Conservation (phyloP, 2,113 vertebrate genomes). For the Microcebus ravelobensis region DNA sequence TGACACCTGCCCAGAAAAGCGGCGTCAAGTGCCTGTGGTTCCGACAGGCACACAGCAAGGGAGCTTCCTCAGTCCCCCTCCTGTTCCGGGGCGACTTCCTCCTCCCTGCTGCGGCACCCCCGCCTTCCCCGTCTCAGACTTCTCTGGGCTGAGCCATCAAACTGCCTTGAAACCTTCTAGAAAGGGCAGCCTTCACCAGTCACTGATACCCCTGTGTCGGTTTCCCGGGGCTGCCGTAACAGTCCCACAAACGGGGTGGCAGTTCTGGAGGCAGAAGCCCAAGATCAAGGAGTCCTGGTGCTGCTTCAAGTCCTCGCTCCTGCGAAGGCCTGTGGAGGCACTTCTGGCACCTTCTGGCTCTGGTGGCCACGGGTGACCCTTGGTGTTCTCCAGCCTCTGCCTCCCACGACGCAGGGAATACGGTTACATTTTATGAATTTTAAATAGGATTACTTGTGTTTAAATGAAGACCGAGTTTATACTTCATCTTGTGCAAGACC, state of each 20-base stretch:
- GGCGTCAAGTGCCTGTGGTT: fast-evolving
- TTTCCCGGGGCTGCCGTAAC: neutral
- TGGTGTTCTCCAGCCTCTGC: neutral
- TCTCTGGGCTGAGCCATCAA: no score
- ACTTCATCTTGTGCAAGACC: neutral
- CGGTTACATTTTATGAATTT: neutral
- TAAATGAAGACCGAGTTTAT: neutral
- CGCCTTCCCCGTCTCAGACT: fast-evolving
- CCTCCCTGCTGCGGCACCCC: no score
- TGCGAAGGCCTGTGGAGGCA: neutral
- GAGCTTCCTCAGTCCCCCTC: fast-evolving
- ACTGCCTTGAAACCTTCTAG: neutral
- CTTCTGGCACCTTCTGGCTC: neutral
- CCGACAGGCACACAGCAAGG: neutral
- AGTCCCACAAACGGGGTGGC: neutral
- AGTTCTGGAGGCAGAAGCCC: neutral
- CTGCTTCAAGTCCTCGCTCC: neutral
- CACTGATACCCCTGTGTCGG: neutral
- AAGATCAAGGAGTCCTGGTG: fast-evolving
- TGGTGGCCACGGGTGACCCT: no score
- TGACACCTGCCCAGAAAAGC: neutral
- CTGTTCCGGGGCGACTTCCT: neutral
- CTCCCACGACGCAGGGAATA: neutral
- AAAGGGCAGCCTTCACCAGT: neutral
- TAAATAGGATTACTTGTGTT: neutral